A percentile compares a stretch with the other conserved stretches of the same genome.
phyloP scores from a whole-genome alignment of 1,140 invertebrate species.

The Argopecten irradians region DNA sequence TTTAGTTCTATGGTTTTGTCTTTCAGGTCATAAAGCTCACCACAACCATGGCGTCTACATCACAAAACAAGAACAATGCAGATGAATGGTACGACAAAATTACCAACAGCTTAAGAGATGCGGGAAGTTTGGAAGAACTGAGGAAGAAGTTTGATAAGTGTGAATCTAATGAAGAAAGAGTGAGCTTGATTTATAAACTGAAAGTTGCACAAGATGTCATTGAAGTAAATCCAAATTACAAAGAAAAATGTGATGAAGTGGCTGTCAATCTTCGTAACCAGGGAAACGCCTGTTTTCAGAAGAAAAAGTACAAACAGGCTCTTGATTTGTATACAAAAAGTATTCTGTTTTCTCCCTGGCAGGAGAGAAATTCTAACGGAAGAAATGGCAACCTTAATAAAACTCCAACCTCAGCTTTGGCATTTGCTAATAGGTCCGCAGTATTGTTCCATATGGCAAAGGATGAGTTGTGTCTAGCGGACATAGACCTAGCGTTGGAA shows the following conservation, averaged over 20 bases:
- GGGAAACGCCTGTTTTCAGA: conserved; percentile 88
- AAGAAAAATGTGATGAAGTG: conserved; percentile 81
- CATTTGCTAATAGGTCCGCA: conserved; percentile 92
- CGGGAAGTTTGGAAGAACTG: conserved; percentile 33
- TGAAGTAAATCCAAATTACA: conserved; percentile 55
- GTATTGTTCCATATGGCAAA: conserved; percentile 87
- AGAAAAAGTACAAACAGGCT: conserved; percentile 86
- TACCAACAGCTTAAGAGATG: not conserved
- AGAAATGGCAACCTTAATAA: not conserved
- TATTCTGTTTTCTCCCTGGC: conserved; percentile 70
- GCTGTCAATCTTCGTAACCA: conserved; percentile 83
- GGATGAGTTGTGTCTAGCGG: conserved; percentile 80
- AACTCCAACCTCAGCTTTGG: conserved; percentile 80
- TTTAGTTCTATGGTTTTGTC: not conserved
- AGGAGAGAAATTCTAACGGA: conserved; percentile 47
- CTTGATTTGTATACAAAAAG: conserved; percentile 85
- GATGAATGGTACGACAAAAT: not conserved
- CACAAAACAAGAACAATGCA: not conserved
- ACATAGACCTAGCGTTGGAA: conserved; percentile 84
- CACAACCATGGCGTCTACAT: not conserved
- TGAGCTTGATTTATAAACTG: conserved; percentile 64
- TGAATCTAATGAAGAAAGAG: conserved; percentile 67
- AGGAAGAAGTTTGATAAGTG: conserved; percentile 52
- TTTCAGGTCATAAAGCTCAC: not conserved
- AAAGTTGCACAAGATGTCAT: conserved; percentile 64